Base-by-base conservation (phyloP, 2,797 vertebrate genomes). In the Sphenodon punctatus region DNA sequence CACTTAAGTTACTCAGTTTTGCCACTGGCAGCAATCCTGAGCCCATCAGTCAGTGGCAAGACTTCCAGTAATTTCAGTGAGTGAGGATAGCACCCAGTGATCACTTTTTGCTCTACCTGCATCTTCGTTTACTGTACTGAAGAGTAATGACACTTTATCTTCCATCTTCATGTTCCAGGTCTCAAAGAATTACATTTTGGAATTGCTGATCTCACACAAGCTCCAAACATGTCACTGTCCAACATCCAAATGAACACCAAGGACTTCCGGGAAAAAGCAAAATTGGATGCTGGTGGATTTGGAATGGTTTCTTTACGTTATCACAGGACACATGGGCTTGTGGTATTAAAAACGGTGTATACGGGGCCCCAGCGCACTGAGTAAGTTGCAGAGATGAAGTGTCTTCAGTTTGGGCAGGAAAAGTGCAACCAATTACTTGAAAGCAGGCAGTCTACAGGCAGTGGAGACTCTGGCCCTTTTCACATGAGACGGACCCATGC, bases 291-390 rank as follows among this genome's bases (percentile, higher is more conserved):
- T 17, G 98, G 98, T 42, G 97, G 97, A 8, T 99, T 98, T 41
- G 98, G 98, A 53, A 95, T 97, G 11, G 98, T 99, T 45, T 98
- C 95, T 48, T 92, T 99, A 77, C 99, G 98, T 75, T 94, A 95
- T 48, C 98, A 99, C 85, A 97, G 92, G 49, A 97, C 89, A 17
- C 92, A 97, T 14, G 98, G 98, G 19, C 94, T 97, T 1, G 98
- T 99, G 87, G 97, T 98, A 48, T 73, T 97, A 88, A 99, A 99
- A 94, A 98, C 96, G 0, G 96, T 99, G 23, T 99, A 98, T 53
- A 99, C 97, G 0, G 98, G 98, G 65, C 95, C 94, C 3, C 96
- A 96, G 9, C 94, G 97, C 14, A 94, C 74, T 3, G 97, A 98
- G 98, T 99, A 92, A 98, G 98, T 97, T 16, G 3, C 55, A 61